Base-by-base conservation (phyloP, 2,113 vertebrate genomes). In the Arothron firmamentum region DNA sequence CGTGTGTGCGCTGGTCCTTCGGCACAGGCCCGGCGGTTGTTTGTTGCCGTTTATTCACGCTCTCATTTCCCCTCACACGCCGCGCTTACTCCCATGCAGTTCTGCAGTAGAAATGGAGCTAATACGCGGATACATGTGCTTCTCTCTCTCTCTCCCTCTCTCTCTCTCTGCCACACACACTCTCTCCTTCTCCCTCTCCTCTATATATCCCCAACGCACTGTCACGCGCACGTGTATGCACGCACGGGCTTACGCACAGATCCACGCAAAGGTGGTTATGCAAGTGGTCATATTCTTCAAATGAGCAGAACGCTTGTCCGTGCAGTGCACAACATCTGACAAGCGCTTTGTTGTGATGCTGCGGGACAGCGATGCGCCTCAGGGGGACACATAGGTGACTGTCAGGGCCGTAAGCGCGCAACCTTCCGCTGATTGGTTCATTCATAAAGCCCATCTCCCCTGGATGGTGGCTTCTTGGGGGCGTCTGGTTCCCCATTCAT, bases 371-470 rank as follows among this genome's bases (percentile, higher is more conserved):
- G 62, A 50, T 65, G 61, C 21, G 41, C 38, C 56, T 67, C 56
- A 21, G 45, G 71, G 65, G 52, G 54, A 55, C 60, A 45, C 71
- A 34, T 66, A 72, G 70, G 68, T 74, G 70, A 74, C 69, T 56
- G 46, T n/a, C 52, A 28, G 25, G 51, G 47, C 43, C 53, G 56
- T 48, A 51, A 42, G 62, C 18, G 45, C 51, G 57, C 62, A 70
- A 61, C 67, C 69, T 65, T 65, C 57, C 66, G 59, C 47, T 66
- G 60, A 25, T 70, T 13, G 61, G 53, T 85, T 88, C 88, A 88
- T 89, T 88, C 87, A 89, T 85, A 89, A 89, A 89, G 79, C 73
- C 51, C 64, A 21, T 64, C 57, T 62, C 47, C 71, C 45, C 23
- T 51, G 31, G 73, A 18, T 78, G 66, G 75, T 81, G 67, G 67